Evolutionary conservation across 2,797 vertebrate species (phyloP).

Genomic region (Pangasius krempfi): DNA sequence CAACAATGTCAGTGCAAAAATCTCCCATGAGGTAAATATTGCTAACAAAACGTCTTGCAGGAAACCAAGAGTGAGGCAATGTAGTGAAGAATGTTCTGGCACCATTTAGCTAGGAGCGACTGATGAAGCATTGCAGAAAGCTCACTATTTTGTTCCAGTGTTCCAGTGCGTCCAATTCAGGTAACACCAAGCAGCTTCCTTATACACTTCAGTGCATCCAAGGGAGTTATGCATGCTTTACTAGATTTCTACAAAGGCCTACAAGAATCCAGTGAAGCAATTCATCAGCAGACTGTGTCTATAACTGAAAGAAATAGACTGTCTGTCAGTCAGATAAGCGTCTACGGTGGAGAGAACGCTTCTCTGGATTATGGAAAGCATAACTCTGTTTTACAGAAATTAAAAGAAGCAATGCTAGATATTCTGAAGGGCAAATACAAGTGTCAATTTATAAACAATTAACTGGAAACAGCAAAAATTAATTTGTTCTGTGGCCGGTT

Average conservation of each 20-base stretch:
- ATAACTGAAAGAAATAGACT: slow-evolving; percentile 16
- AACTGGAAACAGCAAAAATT: background rate
- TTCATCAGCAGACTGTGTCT: slow-evolving; percentile 12
- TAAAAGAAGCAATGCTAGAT: background rate
- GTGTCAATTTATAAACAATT: background rate
- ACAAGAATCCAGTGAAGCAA: background rate
- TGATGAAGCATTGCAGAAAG: background rate
- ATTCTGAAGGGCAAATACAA: background rate
- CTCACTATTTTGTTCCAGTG: background rate
- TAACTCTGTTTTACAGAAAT: slow-evolving; percentile 5
- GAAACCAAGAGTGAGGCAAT: background rate
- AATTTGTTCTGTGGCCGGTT: background rate
- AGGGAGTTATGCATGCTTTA: background rate
- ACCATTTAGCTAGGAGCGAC: background rate
- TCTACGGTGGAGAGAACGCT: background rate
- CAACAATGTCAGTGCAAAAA: background rate
- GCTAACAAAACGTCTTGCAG: background rate
- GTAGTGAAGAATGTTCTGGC: background rate
- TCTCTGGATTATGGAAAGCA: background rate
- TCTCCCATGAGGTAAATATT: background rate
- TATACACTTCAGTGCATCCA: background rate
- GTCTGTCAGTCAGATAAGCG: slow-evolving; percentile 11
- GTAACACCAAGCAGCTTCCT: background rate
- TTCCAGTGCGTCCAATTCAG: background rate
- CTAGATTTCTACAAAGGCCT: slow-evolving; percentile 8